phyloP scores from a whole-genome alignment of 2,797 vertebrate species.

The Labroides dimidiatus region DNA sequence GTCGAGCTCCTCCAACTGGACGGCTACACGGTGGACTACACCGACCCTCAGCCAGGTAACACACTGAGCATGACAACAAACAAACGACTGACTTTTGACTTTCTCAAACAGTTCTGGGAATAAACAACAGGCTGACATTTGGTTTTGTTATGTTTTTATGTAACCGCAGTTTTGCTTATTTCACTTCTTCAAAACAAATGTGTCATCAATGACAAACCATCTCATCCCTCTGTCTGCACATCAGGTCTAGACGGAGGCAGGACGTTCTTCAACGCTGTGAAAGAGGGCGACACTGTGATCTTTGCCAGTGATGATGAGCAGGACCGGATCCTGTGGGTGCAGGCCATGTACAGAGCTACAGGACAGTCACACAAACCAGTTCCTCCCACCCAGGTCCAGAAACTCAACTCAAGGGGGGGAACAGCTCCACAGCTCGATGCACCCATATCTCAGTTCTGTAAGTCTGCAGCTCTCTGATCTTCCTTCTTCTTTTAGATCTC shows the following conservation, averaged over 20 bases:
- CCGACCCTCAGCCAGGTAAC: constrained; percentile 96
- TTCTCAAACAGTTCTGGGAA: too few species aligned
- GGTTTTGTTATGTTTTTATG: too few species aligned
- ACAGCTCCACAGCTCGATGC: constrained; percentile 95
- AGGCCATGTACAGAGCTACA: constrained; percentile 98
- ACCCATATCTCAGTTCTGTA: constrained; percentile 99
- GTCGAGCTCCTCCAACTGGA: constrained; percentile 97
- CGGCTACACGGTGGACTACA: constrained; percentile 99
- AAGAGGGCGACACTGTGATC: constrained; percentile 98
- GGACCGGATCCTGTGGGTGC: constrained; percentile 98
- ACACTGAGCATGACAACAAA: not conserved
- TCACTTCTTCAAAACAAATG: too few species aligned
- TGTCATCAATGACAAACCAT: not conserved
- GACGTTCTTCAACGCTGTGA: constrained; percentile 97
- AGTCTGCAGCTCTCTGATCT: constrained; percentile 76
- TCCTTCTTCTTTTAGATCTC: not conserved
- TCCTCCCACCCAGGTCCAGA: constrained; percentile 98
- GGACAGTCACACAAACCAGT: constrained; percentile 98
- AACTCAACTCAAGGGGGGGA: constrained; percentile 94
- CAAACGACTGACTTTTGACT: too few species aligned
- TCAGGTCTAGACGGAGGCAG: constrained; percentile 95
- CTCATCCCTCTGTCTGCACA: not conserved
- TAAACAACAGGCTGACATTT: too few species aligned
- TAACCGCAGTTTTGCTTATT: too few species aligned
- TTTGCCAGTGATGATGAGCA: constrained; percentile 98